phyloP scores from a whole-genome alignment of 2,113 vertebrate genomes.

The Lamprotornis superbus region DNA sequence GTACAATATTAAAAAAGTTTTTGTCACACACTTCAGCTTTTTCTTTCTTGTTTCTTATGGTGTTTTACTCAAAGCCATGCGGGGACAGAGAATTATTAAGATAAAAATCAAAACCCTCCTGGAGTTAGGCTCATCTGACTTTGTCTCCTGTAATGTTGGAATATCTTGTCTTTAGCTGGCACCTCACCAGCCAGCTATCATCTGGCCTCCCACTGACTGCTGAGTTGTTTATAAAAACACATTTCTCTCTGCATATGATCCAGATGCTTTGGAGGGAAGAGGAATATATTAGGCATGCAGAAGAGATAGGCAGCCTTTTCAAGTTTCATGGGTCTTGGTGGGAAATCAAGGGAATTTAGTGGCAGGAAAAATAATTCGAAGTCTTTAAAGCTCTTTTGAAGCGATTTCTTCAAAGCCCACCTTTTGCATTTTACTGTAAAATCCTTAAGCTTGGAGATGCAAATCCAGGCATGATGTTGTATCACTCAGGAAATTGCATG shows the following conservation, averaged over 20 bases:
- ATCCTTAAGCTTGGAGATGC: not conserved
- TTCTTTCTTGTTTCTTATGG: not conserved
- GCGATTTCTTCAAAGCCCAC: constrained; percentile 6
- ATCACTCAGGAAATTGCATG: not conserved
- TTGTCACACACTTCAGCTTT: not conserved
- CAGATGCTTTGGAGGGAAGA: not conserved
- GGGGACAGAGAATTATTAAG: not conserved
- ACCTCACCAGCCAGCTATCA: constrained; percentile 1
- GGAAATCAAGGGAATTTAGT: constrained; percentile 41
- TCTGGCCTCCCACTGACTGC: constrained; percentile 30
- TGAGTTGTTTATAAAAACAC: constrained; percentile 35
- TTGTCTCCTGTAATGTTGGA: not conserved
- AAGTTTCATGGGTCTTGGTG: constrained; percentile 30
- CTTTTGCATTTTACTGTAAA: constrained; percentile 10
- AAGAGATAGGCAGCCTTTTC: constrained; percentile 20
- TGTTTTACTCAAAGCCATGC: not conserved
- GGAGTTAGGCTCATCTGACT: constrained; percentile 2
- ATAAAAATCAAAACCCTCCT: constrained; percentile 45
- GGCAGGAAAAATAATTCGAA: constrained; percentile 24
- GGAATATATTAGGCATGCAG: constrained; percentile 40
- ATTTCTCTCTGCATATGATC: constrained; percentile 9
- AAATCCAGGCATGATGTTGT: constrained; percentile 4
- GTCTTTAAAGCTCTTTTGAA: constrained; percentile 44
- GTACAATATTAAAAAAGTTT: not conserved
- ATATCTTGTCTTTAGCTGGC: constrained; percentile 5